Base-by-base conservation (phyloP, 2,797 vertebrate species). In the Chrysolophus pictus region DNA sequence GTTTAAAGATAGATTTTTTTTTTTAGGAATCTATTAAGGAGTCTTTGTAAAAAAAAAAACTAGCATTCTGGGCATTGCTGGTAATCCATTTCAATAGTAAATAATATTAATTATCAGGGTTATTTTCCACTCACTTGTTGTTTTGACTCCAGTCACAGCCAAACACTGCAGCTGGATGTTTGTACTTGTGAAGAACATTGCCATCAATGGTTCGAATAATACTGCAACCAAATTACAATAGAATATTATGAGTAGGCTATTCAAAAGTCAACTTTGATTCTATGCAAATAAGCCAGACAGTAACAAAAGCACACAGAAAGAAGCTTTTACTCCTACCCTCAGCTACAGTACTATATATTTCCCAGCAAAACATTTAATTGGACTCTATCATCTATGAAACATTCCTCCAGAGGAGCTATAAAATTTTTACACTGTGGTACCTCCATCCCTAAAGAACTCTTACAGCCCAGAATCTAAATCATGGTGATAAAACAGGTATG, bases 131-230 rank as follows among this genome's bases (percentile, higher is more conserved):
- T 98, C 97, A 99, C 99, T 99, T 99, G 97, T 99, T 99, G 94
- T 99, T 99, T 97, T 99, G 99, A 96, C 99, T 99, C 99, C 99
- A 99, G 44, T 99, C 99, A 96, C 99, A 99, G 51, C 99, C 99
- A 87, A 99, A 99, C 35, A 99, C 99, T 8, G 99, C 98, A 64
- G 99, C 98, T 28, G 99, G 99, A 94, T 99, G 99, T 94, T 98
- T 99, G 97, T 99, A 99, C 91, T 98, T 99, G 94, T 99, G 99
- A 39, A 99, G 98, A 83, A 99, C 92, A 97, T 98, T 99, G 42
- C 99, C 99, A 59, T 99, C 99, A 10, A 99, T 98, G 55, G 98
- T 99, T 79, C 98, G 98, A 96, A 99, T 98, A 89, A 99, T 99
- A 91, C 99, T 99, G 97, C 95, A 97, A 96, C 39, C 72, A 94